Conservation (phyloP, 2,113 vertebrate species). For the Hipposideros armiger region DNA sequence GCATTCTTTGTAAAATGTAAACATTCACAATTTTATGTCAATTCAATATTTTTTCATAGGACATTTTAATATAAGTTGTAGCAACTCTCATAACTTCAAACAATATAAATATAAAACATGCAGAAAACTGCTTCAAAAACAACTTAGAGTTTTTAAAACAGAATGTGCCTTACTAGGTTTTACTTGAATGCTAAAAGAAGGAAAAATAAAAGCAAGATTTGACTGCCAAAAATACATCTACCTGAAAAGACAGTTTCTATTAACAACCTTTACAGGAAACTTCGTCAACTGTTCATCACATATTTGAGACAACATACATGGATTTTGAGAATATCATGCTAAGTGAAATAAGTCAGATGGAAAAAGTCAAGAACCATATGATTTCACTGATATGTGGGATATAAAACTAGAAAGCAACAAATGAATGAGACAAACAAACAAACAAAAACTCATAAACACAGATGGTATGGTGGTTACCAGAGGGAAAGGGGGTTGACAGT, state of each 20-base stretch:
- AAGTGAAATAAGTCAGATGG: too few species aligned
- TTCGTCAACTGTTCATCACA: not conserved
- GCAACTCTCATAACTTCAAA: not conserved
- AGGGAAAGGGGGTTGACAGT: too few species aligned
- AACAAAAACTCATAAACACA: too few species aligned
- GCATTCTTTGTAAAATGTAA: not conserved
- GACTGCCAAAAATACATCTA: not conserved
- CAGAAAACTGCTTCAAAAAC: not conserved
- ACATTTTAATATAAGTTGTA: slow-evolving; percentile 14
- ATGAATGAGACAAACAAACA: too few species aligned
- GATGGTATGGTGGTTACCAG: too few species aligned
- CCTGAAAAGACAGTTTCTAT: not conserved
- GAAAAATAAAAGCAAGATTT: not conserved
- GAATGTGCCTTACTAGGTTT: not conserved
- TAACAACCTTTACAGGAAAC: not conserved
- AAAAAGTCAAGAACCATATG: too few species aligned
- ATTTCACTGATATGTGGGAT: too few species aligned
- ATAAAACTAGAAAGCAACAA: too few species aligned
- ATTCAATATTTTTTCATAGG: not conserved
- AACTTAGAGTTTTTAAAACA: not conserved
- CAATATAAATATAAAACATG: not conserved
- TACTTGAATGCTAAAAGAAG: not conserved
- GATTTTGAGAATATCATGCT: too few species aligned
- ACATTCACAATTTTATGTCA: not conserved
- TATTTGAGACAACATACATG: not conserved